Percentiles rank a stretch among this genome's conserved stretches.
Evolutionary conservation across 1,140 invertebrate species (phyloP).

Genomic region (Linepithema humile): DNA sequence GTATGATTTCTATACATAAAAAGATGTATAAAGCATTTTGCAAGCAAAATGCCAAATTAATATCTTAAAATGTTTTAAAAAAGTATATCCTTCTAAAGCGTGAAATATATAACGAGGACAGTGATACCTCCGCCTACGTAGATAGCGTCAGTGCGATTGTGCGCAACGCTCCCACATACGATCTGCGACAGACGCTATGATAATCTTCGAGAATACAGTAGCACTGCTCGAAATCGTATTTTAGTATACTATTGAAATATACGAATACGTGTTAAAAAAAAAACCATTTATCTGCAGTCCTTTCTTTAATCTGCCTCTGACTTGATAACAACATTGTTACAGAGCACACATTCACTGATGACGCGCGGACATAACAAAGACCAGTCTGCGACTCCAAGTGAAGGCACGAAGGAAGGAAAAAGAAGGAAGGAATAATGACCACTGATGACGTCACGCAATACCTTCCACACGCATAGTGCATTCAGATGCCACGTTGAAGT

Average conservation of each 20-base stretch:
- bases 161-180: background rate
- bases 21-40: background rate
- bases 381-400: no score
- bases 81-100: background rate
- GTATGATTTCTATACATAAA: no score
- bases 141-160: background rate
- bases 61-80: background rate
- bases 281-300: background rate
- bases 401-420: background rate
- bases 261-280: background rate
- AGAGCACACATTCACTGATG: background rate
- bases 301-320: background rate
- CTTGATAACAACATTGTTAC: background rate
- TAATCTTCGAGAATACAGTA: background rate
- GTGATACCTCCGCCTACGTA: background rate
- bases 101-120: background rate
- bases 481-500: background rate
- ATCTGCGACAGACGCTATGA: background rate
- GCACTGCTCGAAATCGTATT: background rate
- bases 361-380: no score
- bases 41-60: background rate
- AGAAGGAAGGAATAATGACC: background rate
- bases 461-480: background rate
- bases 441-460: constrained; percentile 13
- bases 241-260: background rate